Conservation (phyloP, 2,797 vertebrate genomes). For the Myiotriccus ornatus region DNA sequence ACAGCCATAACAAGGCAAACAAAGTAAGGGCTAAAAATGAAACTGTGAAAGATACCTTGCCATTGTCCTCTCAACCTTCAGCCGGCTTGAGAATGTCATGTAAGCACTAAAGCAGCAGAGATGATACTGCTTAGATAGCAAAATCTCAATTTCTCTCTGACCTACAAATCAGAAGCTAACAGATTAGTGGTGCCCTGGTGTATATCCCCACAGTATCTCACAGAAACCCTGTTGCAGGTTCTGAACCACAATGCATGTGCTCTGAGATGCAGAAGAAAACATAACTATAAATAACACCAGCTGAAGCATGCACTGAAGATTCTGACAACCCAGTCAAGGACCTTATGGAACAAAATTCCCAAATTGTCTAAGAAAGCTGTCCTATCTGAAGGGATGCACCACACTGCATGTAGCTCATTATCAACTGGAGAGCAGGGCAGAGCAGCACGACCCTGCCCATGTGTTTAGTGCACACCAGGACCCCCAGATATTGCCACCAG, state of each 20-base stretch:
- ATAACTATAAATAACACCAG: background rate
- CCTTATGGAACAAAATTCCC: background rate
- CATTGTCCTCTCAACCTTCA: constrained; percentile 37
- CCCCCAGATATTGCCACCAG: background rate
- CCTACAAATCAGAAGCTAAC: constrained; percentile 29
- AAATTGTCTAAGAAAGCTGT: background rate
- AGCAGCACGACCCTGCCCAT: background rate
- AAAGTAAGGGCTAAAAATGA: constrained; percentile 32
- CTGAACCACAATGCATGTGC: background rate
- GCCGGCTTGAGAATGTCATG: constrained; percentile 17
- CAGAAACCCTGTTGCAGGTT: background rate
- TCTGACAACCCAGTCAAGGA: background rate
- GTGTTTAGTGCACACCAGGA: background rate
- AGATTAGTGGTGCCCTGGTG: background rate
- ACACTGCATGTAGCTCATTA: background rate
- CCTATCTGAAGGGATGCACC: background rate
- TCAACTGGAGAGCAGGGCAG: background rate
- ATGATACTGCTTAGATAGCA: constrained; percentile 35
- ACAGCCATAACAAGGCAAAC: constrained; percentile 1
- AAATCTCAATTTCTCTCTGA: constrained; percentile 46
- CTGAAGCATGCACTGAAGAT: background rate
- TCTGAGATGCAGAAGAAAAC: background rate
- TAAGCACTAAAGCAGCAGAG: constrained; percentile 48
- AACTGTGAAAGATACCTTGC: constrained; percentile 13
- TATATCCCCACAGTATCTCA: background rate